A percentile compares a stretch with the other conserved stretches of the same genome.
Evolutionary conservation across 1,140 invertebrate species (phyloP).

Genomic region (Megalonaias nervosa): DNA sequence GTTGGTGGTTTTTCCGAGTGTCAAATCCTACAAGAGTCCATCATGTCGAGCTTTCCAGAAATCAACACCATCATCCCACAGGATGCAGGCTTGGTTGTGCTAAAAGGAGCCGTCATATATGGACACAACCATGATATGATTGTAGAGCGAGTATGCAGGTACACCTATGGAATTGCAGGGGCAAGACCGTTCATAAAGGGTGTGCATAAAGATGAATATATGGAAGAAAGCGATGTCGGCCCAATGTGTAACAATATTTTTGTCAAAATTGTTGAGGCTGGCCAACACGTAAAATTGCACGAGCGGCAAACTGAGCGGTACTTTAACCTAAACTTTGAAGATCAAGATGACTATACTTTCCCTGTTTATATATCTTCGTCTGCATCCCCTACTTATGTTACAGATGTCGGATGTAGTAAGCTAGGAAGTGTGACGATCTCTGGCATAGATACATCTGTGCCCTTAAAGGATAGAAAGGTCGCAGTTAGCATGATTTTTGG

Average conservation of each 20-base stretch:
- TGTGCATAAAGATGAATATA: constrained; percentile 9
- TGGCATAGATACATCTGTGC: neutral
- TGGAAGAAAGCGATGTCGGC: neutral
- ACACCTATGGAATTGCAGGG: constrained; percentile 13
- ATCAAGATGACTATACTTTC: neutral
- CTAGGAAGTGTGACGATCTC: neutral
- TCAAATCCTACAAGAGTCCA: constrained; percentile 29
- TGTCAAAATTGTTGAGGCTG: neutral
- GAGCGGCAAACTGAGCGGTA: neutral
- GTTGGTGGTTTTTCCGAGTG: constrained; percentile 28
- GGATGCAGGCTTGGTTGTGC: constrained; percentile 22
- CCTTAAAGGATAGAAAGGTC: neutral
- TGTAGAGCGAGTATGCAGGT: constrained; percentile 14
- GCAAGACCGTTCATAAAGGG: constrained; percentile 24
- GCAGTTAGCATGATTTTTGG: neutral
- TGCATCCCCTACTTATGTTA: neutral
- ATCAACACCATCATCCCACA: constrained; percentile 23
- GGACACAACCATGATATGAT: constrained; percentile 22
- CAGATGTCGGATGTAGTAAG: neutral
- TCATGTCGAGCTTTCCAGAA: constrained; percentile 26
- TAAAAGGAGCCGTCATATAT: constrained; percentile 33
- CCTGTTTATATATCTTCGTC: neutral
- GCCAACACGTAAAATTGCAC: neutral
- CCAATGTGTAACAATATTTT: neutral
- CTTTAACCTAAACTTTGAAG: neutral